These are phyloP conservation scores for Oeneis ivallda DNA, from an alignment of 2,888 invertebrate genomes.

Conservation along the genomic window DNA sequence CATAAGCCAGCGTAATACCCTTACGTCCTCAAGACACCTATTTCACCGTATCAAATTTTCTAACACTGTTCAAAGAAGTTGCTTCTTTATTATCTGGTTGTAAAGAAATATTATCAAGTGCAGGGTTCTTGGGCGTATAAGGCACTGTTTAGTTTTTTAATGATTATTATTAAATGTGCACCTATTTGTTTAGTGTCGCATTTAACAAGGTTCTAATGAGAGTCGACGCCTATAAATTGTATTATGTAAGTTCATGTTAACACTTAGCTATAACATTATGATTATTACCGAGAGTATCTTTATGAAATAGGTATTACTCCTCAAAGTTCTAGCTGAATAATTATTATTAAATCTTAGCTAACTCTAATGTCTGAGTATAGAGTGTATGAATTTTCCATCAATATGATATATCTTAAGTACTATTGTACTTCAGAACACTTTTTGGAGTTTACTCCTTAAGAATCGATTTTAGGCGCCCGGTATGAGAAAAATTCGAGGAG, in stretches of 20 bases:
- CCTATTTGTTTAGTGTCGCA: slow-evolving; percentile 78
- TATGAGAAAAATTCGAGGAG: too few species aligned
- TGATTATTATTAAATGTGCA: slow-evolving; percentile 77
- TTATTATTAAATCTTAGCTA: background rate
- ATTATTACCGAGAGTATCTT: slow-evolving; percentile 14
- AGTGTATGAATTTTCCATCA: background rate
- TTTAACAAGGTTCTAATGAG: slow-evolving; percentile 77
- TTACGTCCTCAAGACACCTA: slow-evolving; percentile 65
- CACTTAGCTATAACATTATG: slow-evolving; percentile 19
- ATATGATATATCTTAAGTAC: background rate
- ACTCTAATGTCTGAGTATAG: background rate
- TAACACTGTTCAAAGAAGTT: slow-evolving; percentile 43
- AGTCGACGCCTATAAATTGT: slow-evolving; percentile 73
- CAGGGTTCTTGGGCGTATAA: slow-evolving; percentile 44
- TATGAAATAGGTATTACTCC: background rate
- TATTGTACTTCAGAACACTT: too few species aligned
- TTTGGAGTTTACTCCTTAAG: too few species aligned
- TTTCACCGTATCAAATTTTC: slow-evolving; percentile 75
- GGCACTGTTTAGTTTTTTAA: slow-evolving; percentile 52
- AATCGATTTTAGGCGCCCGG: too few species aligned
- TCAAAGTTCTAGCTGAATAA: background rate
- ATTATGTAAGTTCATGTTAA: slow-evolving; percentile 23
- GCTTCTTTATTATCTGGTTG: slow-evolving; percentile 40
- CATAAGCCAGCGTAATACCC: slow-evolving; percentile 79
- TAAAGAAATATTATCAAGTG: slow-evolving; percentile 44